A percentile compares a stretch with the other conserved stretches of the same genome.
These are phyloP conservation scores for Oasisia sp. DNA, from an alignment of 2,888 invertebrate species.

Conservation along the genomic window DNA sequence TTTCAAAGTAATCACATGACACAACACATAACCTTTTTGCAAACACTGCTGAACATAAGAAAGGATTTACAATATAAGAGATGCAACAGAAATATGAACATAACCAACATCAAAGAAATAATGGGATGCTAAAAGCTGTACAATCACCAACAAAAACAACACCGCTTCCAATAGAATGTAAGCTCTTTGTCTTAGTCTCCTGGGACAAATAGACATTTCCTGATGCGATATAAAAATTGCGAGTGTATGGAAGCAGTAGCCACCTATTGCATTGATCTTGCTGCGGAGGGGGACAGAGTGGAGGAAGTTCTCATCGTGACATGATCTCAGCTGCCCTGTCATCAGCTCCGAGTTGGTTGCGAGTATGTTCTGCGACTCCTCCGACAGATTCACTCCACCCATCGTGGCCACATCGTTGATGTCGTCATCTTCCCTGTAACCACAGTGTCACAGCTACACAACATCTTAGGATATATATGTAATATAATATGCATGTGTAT, in stretches of 20 bases:
- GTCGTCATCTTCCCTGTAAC: constrained; percentile 86
- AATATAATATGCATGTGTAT: no score
- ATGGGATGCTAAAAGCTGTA: neutral
- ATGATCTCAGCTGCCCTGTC: constrained; percentile 87
- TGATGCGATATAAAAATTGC: neutral
- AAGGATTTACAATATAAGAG: neutral
- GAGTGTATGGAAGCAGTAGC: constrained; percentile 52
- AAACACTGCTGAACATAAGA: neutral
- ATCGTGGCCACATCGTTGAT: constrained; percentile 99
- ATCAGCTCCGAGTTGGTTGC: constrained; percentile 85
- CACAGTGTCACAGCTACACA: neutral
- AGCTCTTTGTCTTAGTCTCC: no score
- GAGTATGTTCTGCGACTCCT: constrained; percentile 93
- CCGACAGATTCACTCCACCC: constrained; percentile 97
- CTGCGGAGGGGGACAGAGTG: constrained; percentile 77
- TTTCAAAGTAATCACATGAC: neutral
- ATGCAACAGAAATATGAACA: neutral
- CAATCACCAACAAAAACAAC: neutral
- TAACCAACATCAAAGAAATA: neutral
- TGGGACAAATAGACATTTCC: neutral
- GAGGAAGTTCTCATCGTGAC: constrained; percentile 83
- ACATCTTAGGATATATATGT: neutral
- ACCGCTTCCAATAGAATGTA: no score
- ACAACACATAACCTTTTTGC: neutral
- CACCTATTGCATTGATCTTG: constrained; percentile 79